Evolutionary conservation across 2,113 vertebrate species (phyloP).

Genomic region (Gopherus flavomarginatus): DNA sequence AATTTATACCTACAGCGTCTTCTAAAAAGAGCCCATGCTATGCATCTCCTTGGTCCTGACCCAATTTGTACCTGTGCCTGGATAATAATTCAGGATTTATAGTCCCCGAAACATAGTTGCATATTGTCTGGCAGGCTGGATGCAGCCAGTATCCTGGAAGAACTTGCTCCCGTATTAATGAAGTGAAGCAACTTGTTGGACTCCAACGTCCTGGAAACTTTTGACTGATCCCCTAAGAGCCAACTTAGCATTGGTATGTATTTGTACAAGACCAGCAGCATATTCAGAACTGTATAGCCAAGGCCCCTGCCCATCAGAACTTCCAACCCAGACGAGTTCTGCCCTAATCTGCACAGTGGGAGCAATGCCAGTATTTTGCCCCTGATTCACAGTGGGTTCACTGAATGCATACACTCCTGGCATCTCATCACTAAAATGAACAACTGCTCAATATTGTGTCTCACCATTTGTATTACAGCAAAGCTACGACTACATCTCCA

Average conservation of each 20-base stretch:
- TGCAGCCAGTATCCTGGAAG: fast-evolving
- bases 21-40: neutral
- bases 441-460: neutral
- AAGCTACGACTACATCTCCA: too few relatives aligned
- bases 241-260: neutral
- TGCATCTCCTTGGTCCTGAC: neutral
- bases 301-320: neutral
- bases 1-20: neutral
- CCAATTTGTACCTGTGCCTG: neutral
- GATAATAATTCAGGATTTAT: neutral
- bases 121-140: neutral
- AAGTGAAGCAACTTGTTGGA: neutral
- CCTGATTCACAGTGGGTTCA: neutral
- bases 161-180: neutral
- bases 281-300: neutral
- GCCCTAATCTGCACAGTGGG: neutral
- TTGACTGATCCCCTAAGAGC: neutral
- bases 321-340: neutral
- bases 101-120: neutral
- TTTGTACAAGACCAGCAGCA: neutral
- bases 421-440: neutral
- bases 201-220: neutral
- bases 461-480: too few relatives aligned
- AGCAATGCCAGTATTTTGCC: neutral
- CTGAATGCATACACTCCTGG: neutral